phyloP scores from a whole-genome alignment of 2,888 invertebrate genomes.

The Lingula anatina region DNA sequence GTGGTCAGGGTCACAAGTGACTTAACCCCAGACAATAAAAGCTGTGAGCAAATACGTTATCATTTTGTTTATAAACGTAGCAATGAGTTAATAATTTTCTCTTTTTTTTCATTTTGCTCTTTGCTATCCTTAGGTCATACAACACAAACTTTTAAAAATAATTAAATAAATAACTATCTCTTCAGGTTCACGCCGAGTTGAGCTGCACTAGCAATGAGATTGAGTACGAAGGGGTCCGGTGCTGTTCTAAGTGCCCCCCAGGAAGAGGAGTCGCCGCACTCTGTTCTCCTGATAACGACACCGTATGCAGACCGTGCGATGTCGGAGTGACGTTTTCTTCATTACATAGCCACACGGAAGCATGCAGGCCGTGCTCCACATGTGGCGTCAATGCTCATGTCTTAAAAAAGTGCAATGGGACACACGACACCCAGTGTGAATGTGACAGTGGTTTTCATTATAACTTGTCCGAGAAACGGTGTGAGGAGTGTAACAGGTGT shows the following conservation, averaged over 20 bases:
- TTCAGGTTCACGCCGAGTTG: too few species aligned
- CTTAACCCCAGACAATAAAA: too few species aligned
- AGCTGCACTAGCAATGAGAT: too few species aligned
- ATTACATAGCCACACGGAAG: slow-evolving; percentile 14
- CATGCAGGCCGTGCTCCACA: slow-evolving; percentile 25
- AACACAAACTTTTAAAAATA: too few species aligned
- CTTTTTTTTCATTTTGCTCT: too few species aligned
- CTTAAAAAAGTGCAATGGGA: slow-evolving; percentile 28
- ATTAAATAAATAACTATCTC: too few species aligned
- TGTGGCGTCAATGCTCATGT: slow-evolving; percentile 29
- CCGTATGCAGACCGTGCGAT: slow-evolving; percentile 27
- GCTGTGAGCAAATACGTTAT: too few species aligned
- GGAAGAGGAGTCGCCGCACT: slow-evolving; percentile 25
- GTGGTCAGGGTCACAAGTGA: too few species aligned
- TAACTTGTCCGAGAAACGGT: slow-evolving; percentile 16
- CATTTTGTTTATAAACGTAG: too few species aligned
- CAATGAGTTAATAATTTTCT: too few species aligned
- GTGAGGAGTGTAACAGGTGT: slow-evolving; percentile 35
- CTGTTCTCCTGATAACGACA: slow-evolving; percentile 26
- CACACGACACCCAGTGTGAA: slow-evolving; percentile 39
- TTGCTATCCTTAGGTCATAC: too few species aligned
- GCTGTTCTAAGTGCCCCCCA: slow-evolving; percentile 31
- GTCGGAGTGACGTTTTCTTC: slow-evolving; percentile 29
- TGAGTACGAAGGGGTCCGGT: slow-evolving; percentile 11
- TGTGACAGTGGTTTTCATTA: slow-evolving; percentile 37